Percentiles rank a stretch among this genome's conserved stretches.
Conservation (phyloP, 2,113 vertebrate species). For the Lonchura striata region DNA sequence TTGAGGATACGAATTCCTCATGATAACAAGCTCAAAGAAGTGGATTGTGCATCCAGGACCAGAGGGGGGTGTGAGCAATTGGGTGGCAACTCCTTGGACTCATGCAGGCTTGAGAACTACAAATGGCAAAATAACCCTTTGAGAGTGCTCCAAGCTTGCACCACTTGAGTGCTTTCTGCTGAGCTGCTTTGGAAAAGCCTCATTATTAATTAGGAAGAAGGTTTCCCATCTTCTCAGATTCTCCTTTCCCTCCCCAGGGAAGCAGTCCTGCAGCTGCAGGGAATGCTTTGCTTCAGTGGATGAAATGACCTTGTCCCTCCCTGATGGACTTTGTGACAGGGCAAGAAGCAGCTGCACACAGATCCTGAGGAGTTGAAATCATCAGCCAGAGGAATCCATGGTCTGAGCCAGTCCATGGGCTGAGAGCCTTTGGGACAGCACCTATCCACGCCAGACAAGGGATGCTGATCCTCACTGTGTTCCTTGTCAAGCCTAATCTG, state of each 20-base stretch:
- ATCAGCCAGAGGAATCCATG: background rate
- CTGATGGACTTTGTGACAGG: background rate
- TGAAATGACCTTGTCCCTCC: background rate
- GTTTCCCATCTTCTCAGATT: background rate
- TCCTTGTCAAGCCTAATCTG: background rate
- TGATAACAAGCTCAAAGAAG: background rate
- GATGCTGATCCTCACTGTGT: rapidly evolving
- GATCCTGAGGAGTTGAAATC: background rate
- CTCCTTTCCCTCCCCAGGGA: background rate
- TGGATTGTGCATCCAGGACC: background rate
- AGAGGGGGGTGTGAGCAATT: background rate
- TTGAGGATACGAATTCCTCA: background rate
- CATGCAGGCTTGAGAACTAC: background rate
- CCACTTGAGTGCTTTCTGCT: background rate
- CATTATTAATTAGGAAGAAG: background rate
- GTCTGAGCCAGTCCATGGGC: background rate
- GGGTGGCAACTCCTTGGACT: background rate
- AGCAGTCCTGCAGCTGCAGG: background rate
- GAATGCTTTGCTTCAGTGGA: background rate
- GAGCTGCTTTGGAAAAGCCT: background rate
- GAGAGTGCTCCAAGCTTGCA: rapidly evolving
- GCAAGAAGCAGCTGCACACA: background rate
- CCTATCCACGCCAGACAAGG: background rate
- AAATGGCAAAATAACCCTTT: rapidly evolving
- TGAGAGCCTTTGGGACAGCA: background rate